Conservation (phyloP, 2,888 invertebrate species). For the Zonitis immaculata region DNA sequence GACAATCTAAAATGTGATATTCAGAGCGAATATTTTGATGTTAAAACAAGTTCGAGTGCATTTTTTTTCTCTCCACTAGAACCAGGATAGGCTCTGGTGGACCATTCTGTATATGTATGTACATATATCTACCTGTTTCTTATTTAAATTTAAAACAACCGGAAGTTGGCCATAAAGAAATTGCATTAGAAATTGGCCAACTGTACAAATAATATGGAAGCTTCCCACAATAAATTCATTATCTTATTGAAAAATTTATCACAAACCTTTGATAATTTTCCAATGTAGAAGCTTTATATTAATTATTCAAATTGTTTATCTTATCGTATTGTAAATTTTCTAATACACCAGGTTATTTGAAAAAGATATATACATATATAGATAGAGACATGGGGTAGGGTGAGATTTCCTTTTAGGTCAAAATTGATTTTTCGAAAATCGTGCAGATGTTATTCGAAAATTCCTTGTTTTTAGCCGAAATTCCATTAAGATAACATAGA, state of each 20-base stretch:
- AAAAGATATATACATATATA: neutral
- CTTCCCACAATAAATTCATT: neutral
- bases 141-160: neutral
- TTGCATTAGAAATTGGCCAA: neutral
- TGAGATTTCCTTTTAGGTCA: too few relatives aligned
- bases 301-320: neutral
- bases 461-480: neutral
- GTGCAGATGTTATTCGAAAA: neutral
- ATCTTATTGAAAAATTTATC: neutral
- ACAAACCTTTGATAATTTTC: neutral
- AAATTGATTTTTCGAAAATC: neutral
- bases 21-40: too few relatives aligned
- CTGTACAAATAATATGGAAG: too few relatives aligned
- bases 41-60: too few relatives aligned
- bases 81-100: too few relatives aligned
- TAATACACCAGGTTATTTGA: neutral
- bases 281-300: neutral
- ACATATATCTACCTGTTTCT: constrained; percentile 1
- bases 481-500: neutral
- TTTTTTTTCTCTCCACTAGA: too few relatives aligned
- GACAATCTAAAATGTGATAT: too few relatives aligned
- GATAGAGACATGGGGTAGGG: too few relatives aligned
- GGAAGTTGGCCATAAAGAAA: neutral
- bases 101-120: too few relatives aligned
- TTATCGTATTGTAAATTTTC: neutral